Base-by-base conservation (phyloP, 2,113 vertebrate species). In the Erythrolamprus reginae region DNA sequence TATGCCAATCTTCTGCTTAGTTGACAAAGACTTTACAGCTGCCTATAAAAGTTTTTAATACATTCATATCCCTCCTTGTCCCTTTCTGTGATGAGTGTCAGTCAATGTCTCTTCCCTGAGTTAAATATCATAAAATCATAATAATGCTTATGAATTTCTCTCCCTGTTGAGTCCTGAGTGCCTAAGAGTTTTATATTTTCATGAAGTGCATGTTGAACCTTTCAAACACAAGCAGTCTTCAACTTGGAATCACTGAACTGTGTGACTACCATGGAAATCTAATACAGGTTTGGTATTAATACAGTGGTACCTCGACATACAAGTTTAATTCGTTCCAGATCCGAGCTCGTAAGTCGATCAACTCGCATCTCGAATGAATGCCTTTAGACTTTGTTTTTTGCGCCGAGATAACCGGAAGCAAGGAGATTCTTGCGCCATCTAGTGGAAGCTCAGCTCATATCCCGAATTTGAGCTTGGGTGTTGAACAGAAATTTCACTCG, bases 11-110 rank as follows among this genome's bases (percentile, higher is more conserved):
- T 23, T 94, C 87, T 50, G 1, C 86, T 55, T 2, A 1, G 65
- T 28, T 51, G 88, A 3, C 17, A 92, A 24, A 50, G 26, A 53
- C 2, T 86, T 82, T 51, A 91, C 88, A 87, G 26, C 55, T 94
- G 0, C 82, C 88, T 47, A 88, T 85, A 77, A 48, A 48, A 51
- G 77, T 42, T 17, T 55, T 90, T 86, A 82, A 82, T 10, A 52
- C 52, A 48, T 21, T 48, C 17, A 56, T 33, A 24, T 2, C 3
- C 8, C 24, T 84, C 17, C 24, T 15, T 51, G 10, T 21, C 51
- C 51, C n/a, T 52, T 24, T 42, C 48, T 86, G 23, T 70, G 55
- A n/a, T 90, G 47, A 21, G 23, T 84, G 84, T 70, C 61, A 70
- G n/a, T 70, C 61, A 70, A 33, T 70, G 48, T n/a, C 10, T 77